Base-by-base conservation (phyloP, 1,140 invertebrate species). In the Holotrichia oblita region DNA sequence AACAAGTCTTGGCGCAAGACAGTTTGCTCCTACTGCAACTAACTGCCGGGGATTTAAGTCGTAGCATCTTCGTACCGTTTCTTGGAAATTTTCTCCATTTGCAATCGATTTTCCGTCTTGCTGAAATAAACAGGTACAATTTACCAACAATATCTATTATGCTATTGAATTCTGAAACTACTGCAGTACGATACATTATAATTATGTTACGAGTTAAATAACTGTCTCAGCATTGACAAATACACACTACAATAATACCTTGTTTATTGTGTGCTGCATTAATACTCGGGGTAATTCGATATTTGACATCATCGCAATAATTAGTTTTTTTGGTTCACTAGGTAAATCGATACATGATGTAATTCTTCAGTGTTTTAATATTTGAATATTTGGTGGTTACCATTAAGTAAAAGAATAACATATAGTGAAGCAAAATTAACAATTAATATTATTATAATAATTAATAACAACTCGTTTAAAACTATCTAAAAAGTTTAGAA, bases 11-110 rank as follows among this genome's bases (percentile, higher is more conserved):
- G 95, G 94, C 74, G 91, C 87, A 0, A 95, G 89, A 86, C 97
- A 98, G 86, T 98, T 98, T 0, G 96, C 91, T 0, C 97, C 97
- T 72, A 98, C 90, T 2, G 92, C 96, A 42, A 93, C 88, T 42
- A 95, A 88, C 85, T 95, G 92, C 17, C 91, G 87, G 3, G 91
- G 90, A 81, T 90, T 91, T 27, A 85, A 85, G 78, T 89, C 89
- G 88, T 91, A 95, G 86, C 92, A 94, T 78, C 86, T 88, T 80
- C 89, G 80, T 2, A 84, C 88, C 0, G 85, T 90, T 77, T 90
- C 85, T 78, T 87, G 85, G 80, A 97, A 95, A 77, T 88, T 89
- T 82, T 96, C 95, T 6, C 95, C 95, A 85, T 93, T 92, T 0
- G 92, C 93, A 77, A 94, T 90, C 44, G 89, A 89, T 79, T 88